A percentile compares a stretch with the other conserved stretches of the same genome.
Evolutionary conservation across 2,797 vertebrate species (phyloP).

Genomic region (Propithecus deckenii): DNA sequence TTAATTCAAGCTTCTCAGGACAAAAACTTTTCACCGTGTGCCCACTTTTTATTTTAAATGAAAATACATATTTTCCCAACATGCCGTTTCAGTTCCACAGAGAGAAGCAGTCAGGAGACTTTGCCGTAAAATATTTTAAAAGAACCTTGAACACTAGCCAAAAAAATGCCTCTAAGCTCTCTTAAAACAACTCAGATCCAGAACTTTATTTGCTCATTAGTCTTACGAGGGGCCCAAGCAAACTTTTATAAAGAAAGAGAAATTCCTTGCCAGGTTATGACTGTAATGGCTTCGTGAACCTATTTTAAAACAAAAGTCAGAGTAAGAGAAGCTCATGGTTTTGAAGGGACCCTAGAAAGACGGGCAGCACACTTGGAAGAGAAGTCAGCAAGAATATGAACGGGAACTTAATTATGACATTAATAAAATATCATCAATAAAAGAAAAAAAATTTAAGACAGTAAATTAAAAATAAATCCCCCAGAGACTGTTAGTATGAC

Average conservation of each 20-base stretch:
- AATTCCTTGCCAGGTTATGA: slow-evolving; percentile 59
- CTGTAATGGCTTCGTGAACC: slow-evolving; percentile 39
- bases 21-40: slow-evolving; percentile 62
- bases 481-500: not conserved
- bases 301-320: slow-evolving; percentile 42
- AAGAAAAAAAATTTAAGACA: not conserved
- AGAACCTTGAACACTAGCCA: slow-evolving; percentile 78
- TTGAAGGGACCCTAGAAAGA: not conserved
- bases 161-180: slow-evolving; percentile 73
- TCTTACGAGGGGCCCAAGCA: slow-evolving; percentile 51
- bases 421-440: not conserved
- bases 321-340: not conserved
- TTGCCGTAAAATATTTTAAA: slow-evolving; percentile 80
- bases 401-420: not conserved
- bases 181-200: slow-evolving; percentile 77
- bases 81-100: slow-evolving; percentile 70
- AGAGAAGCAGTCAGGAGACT: slow-evolving; percentile 76
- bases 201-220: slow-evolving; percentile 76
- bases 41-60: slow-evolving; percentile 70
- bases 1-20: slow-evolving; percentile 71
- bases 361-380: not conserved
- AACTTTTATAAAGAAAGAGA: slow-evolving; percentile 65
- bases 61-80: slow-evolving; percentile 77
- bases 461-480: not conserved
- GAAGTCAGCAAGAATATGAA: not conserved